Conservation (phyloP, 2,888 invertebrate genomes). For the Anthoptus insignis region DNA sequence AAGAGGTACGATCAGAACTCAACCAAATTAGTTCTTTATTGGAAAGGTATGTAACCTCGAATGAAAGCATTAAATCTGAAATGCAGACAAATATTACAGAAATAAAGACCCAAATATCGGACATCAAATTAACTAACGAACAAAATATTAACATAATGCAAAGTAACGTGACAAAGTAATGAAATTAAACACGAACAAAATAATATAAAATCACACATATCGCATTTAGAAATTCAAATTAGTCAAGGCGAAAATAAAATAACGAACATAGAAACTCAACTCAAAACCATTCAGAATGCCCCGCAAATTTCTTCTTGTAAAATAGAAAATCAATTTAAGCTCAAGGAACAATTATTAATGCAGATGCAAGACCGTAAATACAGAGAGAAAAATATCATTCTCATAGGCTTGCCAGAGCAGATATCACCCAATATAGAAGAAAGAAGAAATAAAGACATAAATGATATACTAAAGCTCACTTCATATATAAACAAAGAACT, state of each 20-base stretch:
- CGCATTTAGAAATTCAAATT: too few relatives aligned
- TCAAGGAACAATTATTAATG: conserved; percentile 35
- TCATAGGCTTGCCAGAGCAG: conserved; percentile 25
- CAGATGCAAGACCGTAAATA: conserved; percentile 37
- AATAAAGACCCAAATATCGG: too few relatives aligned
- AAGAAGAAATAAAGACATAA: conserved; percentile 10
- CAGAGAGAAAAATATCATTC: conserved; percentile 34
- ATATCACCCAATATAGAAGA: conserved; percentile 9
- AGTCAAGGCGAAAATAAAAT: not conserved
- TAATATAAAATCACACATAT: too few relatives aligned
- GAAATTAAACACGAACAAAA: conserved; percentile 15
- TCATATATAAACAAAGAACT: not conserved
- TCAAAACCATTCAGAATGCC: conserved; percentile 6
- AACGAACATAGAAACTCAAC: not conserved
- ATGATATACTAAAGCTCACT: conserved; percentile 27
- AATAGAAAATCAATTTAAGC: conserved; percentile 1
- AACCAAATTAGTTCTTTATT: not conserved
- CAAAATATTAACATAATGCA: too few relatives aligned
- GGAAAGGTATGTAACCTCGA: conserved; percentile 1
- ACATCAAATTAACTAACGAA: too few relatives aligned
- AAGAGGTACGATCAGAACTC: not conserved
- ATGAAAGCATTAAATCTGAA: conserved; percentile 4
- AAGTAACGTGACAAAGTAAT: too few relatives aligned
- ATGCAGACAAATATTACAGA: conserved; percentile 5
- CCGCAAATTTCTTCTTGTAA: not conserved